Conservation (phyloP, 2,888 invertebrate genomes). For the Platynereis dumerilii region DNA sequence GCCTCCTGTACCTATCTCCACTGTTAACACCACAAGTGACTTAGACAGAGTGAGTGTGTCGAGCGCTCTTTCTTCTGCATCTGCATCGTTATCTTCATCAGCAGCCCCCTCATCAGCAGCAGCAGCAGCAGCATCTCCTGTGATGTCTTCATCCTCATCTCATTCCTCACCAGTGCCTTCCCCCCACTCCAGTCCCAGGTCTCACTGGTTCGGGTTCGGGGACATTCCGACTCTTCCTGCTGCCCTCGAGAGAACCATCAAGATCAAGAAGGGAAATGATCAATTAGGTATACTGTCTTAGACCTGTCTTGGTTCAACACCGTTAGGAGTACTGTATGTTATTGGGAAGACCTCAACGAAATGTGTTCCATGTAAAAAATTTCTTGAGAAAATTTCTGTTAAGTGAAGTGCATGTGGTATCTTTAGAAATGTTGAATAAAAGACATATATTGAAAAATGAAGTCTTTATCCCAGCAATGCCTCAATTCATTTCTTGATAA, state of each 20-base stretch:
- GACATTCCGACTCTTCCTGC: conserved; percentile 63
- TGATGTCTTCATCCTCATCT: conserved; percentile 24
- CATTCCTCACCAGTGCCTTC: conserved; percentile 31
- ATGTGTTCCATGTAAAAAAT: no score
- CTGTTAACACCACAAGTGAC: conserved; percentile 29
- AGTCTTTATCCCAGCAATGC: no score
- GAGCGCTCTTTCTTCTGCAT: no score
- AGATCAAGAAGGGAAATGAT: conserved; percentile 68
- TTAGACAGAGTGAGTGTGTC: conserved; percentile 2
- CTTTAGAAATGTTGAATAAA: no score
- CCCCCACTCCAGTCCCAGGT: conserved; percentile 39
- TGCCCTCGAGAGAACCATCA: conserved; percentile 68
- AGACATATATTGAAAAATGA: no score
- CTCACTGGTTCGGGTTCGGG: conserved; percentile 7
- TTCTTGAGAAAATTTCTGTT: no score
- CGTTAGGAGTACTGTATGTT: no score
- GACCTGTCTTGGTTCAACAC: no score
- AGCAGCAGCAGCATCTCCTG: conserved; percentile 9
- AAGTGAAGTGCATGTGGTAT: no score
- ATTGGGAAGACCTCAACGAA: no score
- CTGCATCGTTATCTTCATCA: conserved; percentile 1
- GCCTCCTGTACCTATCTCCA: conserved; percentile 16
- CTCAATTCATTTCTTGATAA: no score
- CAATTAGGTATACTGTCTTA: conserved; percentile 65
- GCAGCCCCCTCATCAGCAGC: conserved; percentile 13